Conservation (phyloP, 2,113 vertebrate species). For the Larimichthys polyactis region DNA sequence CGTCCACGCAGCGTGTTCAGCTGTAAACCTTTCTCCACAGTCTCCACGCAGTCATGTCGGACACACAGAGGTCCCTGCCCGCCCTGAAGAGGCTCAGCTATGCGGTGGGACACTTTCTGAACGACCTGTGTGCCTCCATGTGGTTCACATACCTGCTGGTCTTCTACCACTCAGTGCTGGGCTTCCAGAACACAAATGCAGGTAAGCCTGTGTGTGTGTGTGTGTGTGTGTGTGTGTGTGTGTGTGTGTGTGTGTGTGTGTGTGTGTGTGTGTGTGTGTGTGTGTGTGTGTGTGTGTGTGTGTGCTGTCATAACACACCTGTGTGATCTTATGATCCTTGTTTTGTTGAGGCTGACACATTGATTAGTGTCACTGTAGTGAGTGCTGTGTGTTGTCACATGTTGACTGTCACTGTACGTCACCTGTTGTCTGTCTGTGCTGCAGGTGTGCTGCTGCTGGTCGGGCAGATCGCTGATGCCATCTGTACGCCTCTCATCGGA, state of each 20-base stretch:
- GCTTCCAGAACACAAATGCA: conserved; percentile 87
- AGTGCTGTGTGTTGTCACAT: not conserved
- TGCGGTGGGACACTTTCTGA: conserved; percentile 92
- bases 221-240: not conserved
- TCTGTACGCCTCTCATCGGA: conserved; percentile 92
- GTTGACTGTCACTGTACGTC: not conserved
- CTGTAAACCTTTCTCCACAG: not conserved
- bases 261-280: no score
- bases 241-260: not conserved
- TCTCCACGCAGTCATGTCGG: conserved; percentile 42
- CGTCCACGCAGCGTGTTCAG: not conserved
- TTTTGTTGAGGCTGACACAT: no score
- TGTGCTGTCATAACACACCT: not conserved
- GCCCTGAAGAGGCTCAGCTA: conserved; percentile 83
- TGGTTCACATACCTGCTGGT: conserved; percentile 96
- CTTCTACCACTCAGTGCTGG: conserved; percentile 91
- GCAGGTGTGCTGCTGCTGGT: conserved; percentile 87
- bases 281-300: no score
- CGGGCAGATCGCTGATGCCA: conserved; percentile 89
- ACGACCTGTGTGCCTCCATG: conserved; percentile 94
- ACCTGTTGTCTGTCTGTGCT: not conserved
- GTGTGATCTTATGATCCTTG: no score
- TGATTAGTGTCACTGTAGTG: no score
- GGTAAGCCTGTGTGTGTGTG: conserved; percentile 33
- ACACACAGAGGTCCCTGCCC: conserved; percentile 62